A percentile compares a stretch with the other conserved stretches of the same genome.
Conservation (phyloP, 1,140 invertebrate species). For the Hyles euphorbiae region DNA sequence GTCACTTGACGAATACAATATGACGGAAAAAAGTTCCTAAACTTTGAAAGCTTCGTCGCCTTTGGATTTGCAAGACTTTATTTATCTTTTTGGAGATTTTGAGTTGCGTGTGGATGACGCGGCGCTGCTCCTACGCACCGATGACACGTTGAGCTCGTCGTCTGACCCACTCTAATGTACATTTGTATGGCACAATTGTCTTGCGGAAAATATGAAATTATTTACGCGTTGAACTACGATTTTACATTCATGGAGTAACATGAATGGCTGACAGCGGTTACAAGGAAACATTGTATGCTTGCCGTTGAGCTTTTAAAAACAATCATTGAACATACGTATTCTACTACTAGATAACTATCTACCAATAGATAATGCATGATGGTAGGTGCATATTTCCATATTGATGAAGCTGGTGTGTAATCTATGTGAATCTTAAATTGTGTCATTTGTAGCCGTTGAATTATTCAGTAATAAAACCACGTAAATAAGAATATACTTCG, state of each 20-base stretch:
- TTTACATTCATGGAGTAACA: slow-evolving; percentile 13
- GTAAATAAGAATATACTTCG: too few relatives aligned
- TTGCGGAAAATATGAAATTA: slow-evolving; percentile 19
- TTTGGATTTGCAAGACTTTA: background rate
- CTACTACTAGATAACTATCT: too few relatives aligned
- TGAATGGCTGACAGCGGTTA: slow-evolving; percentile 7
- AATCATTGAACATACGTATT: too few relatives aligned
- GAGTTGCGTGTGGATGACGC: background rate
- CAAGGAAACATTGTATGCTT: slow-evolving; percentile 1
- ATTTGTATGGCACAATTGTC: slow-evolving; percentile 1
- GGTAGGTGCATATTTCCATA: too few relatives aligned
- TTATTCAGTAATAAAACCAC: too few relatives aligned
- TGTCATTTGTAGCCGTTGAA: too few relatives aligned
- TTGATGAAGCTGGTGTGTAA: too few relatives aligned
- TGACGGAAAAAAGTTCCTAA: slow-evolving; percentile 25
- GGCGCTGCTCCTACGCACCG: slow-evolving; percentile 16
- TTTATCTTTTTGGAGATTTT: background rate
- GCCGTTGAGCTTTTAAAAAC: background rate
- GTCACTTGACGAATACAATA: slow-evolving; percentile 41
- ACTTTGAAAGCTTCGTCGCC: slow-evolving; percentile 6
- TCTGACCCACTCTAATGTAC: slow-evolving; percentile 5
- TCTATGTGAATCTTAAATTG: too few relatives aligned
- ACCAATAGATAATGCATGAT: too few relatives aligned
- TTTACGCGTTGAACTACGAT: slow-evolving; percentile 11
- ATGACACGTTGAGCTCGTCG: slow-evolving; percentile 12